phyloP scores from a whole-genome alignment of 2,113 vertebrate genomes.

The Craseonycteris thonglongyai region DNA sequence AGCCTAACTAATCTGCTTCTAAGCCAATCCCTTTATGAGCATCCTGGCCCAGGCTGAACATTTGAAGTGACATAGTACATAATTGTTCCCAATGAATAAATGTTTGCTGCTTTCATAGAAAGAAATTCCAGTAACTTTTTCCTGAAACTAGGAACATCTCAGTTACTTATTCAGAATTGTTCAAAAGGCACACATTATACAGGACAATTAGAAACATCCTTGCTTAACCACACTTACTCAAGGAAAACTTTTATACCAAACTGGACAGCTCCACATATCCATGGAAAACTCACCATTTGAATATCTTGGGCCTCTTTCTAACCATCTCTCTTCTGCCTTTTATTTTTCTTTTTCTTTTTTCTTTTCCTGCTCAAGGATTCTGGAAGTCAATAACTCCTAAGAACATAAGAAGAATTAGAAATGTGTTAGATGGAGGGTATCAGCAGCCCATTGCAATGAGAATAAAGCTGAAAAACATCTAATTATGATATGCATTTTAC shows the following conservation, averaged over 20 bases:
- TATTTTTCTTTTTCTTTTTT: background rate
- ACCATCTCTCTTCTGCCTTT: background rate
- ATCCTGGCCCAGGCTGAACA: background rate
- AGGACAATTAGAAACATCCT: background rate
- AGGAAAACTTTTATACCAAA: background rate
- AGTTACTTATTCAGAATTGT: background rate
- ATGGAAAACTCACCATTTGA: background rate
- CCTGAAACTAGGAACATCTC: background rate
- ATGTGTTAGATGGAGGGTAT: background rate
- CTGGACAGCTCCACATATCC: background rate
- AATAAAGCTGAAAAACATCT: background rate
- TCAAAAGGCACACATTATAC: background rate
- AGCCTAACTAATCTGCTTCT: background rate
- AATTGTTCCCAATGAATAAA: background rate
- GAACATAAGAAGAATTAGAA: background rate
- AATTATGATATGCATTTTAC: conserved; percentile 12
- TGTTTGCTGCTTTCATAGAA: background rate
- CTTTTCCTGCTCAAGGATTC: background rate
- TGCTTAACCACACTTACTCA: background rate
- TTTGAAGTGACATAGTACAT: background rate
- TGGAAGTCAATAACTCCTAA: background rate
- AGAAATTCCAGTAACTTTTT: background rate
- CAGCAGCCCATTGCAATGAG: background rate
- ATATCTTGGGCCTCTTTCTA: background rate
- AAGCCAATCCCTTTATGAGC: background rate